Evolutionary conservation across 2,888 invertebrate species (phyloP).

Genomic region (Dione vanillae): DNA sequence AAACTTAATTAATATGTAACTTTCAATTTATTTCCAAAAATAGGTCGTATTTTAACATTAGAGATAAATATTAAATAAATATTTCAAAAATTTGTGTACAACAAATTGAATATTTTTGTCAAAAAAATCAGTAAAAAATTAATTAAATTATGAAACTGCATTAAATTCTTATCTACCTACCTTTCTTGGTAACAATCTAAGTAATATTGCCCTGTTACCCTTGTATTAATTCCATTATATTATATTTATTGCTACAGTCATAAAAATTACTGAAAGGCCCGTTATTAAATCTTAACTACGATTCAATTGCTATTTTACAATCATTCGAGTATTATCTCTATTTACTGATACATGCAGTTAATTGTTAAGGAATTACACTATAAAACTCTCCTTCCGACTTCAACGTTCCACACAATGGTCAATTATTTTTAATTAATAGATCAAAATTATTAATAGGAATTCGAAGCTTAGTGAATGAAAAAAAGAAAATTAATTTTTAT

Average conservation of each 20-base stretch:
- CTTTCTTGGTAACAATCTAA: not conserved
- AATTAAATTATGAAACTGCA: not conserved
- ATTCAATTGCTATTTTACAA: not conserved
- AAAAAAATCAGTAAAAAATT: not conserved
- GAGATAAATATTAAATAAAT: too few species aligned
- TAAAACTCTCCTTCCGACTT: constrained; percentile 18
- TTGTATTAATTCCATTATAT: constrained; percentile 30
- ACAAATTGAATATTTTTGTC: too few species aligned
- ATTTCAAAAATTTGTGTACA: too few species aligned
- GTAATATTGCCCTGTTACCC: constrained; percentile 33
- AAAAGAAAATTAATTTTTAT: too few species aligned
- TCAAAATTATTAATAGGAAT: too few species aligned
- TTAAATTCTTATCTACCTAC: not conserved
- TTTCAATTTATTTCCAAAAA: too few species aligned
- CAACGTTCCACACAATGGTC: not conserved
- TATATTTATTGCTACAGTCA: constrained; percentile 11
- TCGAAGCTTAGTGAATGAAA: too few species aligned
- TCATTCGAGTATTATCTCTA: not conserved
- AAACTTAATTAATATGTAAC: not conserved
- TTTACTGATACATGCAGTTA: not conserved
- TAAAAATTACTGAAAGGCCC: constrained; percentile 24
- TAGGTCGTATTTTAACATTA: too few species aligned
- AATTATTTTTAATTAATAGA: not conserved
- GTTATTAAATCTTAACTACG: not conserved
- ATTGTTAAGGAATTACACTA: constrained; percentile 9